These are phyloP conservation scores for Lutjanus erythropterus DNA, from an alignment of 2,113 vertebrate genomes.

Conservation along the genomic window DNA sequence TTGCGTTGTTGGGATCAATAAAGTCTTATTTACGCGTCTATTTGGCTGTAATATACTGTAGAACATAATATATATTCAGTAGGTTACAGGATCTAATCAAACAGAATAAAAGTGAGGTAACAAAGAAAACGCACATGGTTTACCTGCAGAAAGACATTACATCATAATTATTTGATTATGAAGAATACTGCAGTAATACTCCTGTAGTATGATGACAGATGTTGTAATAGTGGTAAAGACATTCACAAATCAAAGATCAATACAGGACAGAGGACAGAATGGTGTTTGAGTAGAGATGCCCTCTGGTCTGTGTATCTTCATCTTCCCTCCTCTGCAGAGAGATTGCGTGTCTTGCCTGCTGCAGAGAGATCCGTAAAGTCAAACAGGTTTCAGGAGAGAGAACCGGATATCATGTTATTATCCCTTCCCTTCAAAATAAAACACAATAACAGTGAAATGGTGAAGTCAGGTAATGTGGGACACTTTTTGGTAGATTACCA, in stretches of 20 bases:
- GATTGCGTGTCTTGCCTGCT: conserved; percentile 49
- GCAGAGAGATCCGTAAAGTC: conserved; percentile 27
- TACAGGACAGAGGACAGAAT: background rate
- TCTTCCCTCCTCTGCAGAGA: conserved; percentile 52
- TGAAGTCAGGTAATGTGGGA: no score
- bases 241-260: background rate
- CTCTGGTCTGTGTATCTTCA: background rate
- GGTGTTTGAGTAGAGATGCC: background rate
- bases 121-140: background rate
- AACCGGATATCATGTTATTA: conserved; percentile 26
- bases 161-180: background rate
- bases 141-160: background rate
- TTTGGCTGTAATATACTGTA: background rate
- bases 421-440: conserved; percentile 44
- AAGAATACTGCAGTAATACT: background rate
- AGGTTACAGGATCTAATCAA: background rate
- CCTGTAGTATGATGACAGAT: background rate
- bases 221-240: background rate
- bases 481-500: no score
- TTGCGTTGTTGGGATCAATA: background rate
- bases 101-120: background rate
- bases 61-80: background rate
- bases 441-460: no score
- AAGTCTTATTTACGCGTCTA: background rate
- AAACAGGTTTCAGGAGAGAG: background rate